A percentile compares a stretch with the other conserved stretches of the same genome.
phyloP scores from a whole-genome alignment of 1,140 invertebrate species.

The Cydia splendana region DNA sequence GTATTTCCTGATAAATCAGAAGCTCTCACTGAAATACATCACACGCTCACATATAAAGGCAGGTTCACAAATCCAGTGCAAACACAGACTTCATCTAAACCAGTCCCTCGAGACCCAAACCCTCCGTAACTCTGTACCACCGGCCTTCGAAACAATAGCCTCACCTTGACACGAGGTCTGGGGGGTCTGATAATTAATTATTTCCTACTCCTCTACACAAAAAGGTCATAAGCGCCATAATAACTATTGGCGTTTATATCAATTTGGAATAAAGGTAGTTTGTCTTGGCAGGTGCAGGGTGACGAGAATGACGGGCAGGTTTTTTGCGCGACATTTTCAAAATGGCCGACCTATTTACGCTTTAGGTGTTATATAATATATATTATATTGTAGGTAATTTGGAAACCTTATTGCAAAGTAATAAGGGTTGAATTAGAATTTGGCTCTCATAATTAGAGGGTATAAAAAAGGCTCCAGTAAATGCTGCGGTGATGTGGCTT shows the following conservation, averaged over 20 bases:
- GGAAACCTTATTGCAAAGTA: not conserved
- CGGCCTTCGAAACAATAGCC: conserved; percentile 64
- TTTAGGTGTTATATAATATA: not conserved
- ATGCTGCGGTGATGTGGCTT: not conserved
- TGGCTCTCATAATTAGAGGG: not conserved
- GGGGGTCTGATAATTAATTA: conserved; percentile 69
- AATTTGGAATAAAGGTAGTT: not conserved
- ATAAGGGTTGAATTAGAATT: not conserved
- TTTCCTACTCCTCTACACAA: not conserved
- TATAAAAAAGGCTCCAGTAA: not conserved
- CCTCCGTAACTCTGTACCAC: conserved; percentile 38
- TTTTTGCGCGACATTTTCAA: conserved; percentile 50
- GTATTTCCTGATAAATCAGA: too few relatives aligned
- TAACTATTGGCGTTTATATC: not conserved
- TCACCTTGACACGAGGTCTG: conserved; percentile 67
- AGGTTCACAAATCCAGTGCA: not conserved
- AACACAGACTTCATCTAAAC: conserved; percentile 11
- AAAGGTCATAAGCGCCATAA: not conserved
- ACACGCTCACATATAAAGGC: too few relatives aligned
- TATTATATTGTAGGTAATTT: not conserved
- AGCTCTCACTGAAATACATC: too few relatives aligned
- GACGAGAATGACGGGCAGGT: conserved; percentile 64
- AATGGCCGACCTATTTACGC: conserved; percentile 32
- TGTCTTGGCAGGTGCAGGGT: conserved; percentile 74
- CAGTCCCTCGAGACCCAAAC: conserved; percentile 33